phyloP scores from a whole-genome alignment of 1,140 invertebrate genomes.

The Hyposmocoma kahamanoa region DNA sequence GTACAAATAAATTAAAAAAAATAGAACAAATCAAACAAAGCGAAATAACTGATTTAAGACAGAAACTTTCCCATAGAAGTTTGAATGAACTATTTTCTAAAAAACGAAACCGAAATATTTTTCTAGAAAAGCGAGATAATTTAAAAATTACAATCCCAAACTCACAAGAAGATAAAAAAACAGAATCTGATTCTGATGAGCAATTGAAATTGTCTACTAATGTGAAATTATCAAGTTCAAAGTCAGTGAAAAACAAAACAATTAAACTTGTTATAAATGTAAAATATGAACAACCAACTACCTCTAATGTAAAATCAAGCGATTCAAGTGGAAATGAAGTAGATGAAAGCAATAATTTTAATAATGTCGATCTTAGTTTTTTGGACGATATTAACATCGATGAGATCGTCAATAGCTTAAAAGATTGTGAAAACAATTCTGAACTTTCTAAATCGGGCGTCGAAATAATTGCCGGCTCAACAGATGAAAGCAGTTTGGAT shows the following conservation, averaged over 20 bases:
- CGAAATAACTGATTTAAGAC: no score
- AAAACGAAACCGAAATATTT: no score
- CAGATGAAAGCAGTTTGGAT: no score
- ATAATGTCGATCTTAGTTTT: conserved; percentile 33
- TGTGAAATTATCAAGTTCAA: conserved; percentile 3
- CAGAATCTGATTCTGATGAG: neutral
- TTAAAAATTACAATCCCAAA: neutral
- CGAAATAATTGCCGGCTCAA: no score
- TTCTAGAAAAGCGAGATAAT: neutral
- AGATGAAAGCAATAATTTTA: neutral
- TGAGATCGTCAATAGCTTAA: conserved; percentile 41
- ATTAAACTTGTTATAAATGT: conserved; percentile 25
- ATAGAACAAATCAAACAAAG: no score
- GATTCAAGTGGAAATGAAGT: conserved; percentile 5
- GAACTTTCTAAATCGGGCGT: neutral
- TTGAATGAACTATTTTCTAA: no score
- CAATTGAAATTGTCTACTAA: neutral
- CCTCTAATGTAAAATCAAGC: conserved; percentile 6
- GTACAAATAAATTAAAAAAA: no score
- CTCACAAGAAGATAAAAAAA: neutral
- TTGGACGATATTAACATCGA: conserved; percentile 46
- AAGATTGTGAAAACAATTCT: conserved; percentile 1
- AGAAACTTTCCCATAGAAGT: no score
- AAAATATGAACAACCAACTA: no score
- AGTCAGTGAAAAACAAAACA: conserved; percentile 9